Percentiles rank a stretch among this genome's conserved stretches.
These are phyloP conservation scores for Fulmarus glacialis DNA, from an alignment of 2,113 vertebrate species.

Conservation along the genomic window DNA sequence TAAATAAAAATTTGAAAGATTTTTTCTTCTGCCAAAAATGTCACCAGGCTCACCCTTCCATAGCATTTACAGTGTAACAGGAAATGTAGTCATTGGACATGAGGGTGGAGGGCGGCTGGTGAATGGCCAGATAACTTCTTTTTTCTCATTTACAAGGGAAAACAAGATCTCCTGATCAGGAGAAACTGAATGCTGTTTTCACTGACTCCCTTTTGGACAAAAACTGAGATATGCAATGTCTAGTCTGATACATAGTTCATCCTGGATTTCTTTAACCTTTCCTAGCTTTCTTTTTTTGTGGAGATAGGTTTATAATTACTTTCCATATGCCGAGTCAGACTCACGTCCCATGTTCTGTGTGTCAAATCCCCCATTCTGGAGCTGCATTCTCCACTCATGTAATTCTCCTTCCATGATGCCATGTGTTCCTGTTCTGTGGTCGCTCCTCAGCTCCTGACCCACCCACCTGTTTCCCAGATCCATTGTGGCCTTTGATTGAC, in stretches of 20 bases:
- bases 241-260: not conserved
- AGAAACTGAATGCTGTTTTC: not conserved
- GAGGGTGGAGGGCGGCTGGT: constrained; percentile 50
- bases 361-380: not conserved
- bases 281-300: not conserved
- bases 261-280: not conserved
- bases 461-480: not conserved
- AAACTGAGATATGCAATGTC: not conserved
- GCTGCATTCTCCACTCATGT: not conserved
- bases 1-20: not conserved
- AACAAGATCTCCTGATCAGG: not conserved
- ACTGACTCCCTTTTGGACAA: not conserved
- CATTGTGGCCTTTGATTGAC: not conserved
- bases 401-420: not conserved
- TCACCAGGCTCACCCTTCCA: not conserved
- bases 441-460: not conserved
- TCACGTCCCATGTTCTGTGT: not conserved
- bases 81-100: constrained; percentile 28
- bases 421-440: not conserved
- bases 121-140: not conserved
- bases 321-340: not conserved
- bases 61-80: constrained; percentile 35
- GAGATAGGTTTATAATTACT: not conserved
- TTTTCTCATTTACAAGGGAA: constrained; percentile 3
- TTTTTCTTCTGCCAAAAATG: not conserved